These are phyloP conservation scores for Apaloderma vittatum DNA, from an alignment of 2,113 vertebrate genomes.

Conservation along the genomic window DNA sequence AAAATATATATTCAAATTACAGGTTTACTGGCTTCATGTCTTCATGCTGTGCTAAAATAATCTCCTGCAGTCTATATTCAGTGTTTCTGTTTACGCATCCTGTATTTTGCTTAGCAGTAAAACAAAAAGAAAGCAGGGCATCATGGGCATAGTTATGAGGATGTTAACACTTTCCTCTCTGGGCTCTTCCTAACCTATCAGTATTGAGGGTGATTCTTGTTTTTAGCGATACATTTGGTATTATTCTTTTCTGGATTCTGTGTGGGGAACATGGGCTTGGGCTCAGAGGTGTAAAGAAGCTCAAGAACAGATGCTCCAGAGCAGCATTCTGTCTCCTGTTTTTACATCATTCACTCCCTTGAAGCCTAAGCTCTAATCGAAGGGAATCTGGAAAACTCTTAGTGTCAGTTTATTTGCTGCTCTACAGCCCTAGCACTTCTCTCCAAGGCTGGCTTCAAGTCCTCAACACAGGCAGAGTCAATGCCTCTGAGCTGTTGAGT, in stretches of 20 bases:
- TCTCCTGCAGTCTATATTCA: slow-evolving; percentile 48
- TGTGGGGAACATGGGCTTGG: not conserved
- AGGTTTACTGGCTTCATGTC: slow-evolving; percentile 34
- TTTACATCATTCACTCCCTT: not conserved
- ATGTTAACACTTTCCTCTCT: not conserved
- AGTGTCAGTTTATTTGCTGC: not conserved
- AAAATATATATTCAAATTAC: slow-evolving; percentile 56
- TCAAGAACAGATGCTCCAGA: not conserved
- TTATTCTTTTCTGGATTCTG: not conserved
- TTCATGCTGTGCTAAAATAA: slow-evolving; percentile 50
- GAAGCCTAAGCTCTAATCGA: not conserved
- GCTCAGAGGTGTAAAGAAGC: not conserved
- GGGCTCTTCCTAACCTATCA: not conserved
- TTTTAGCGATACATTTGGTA: not conserved
- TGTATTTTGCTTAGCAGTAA: slow-evolving; percentile 39
- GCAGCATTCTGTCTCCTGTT: not conserved
- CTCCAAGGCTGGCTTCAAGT: not conserved
- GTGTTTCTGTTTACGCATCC: slow-evolving; percentile 43
- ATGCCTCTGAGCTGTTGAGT: not conserved
- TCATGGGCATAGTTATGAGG: not conserved
- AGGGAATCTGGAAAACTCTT: not conserved
- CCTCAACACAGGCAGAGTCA: not conserved
- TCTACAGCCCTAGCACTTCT: not conserved
- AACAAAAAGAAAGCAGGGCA: slow-evolving; percentile 35
- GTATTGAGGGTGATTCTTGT: not conserved